Evolutionary conservation across 2,113 vertebrate genomes (phyloP).

Genomic region (Chrysochloris asiatica): DNA sequence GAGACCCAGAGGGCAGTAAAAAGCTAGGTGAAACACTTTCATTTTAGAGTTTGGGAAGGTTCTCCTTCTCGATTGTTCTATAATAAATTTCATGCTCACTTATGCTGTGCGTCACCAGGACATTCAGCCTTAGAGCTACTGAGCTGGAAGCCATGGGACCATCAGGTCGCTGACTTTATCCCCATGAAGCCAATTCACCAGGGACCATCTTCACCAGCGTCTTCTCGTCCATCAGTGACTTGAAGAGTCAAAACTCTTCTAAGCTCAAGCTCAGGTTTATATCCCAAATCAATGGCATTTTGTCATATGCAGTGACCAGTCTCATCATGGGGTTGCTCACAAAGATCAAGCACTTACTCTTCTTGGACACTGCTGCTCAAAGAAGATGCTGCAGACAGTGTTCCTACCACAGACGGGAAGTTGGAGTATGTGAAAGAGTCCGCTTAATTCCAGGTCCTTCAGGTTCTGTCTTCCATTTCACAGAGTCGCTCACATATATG

Average conservation of each 20-base stretch:
- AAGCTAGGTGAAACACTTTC: neutral
- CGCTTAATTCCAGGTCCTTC: neutral
- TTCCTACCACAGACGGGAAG: neutral
- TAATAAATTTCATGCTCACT: constrained; percentile 20
- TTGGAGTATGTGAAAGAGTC: neutral
- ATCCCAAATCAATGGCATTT: neutral
- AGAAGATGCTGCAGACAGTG: neutral
- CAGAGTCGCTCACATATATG: neutral
- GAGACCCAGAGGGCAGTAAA: constrained; percentile 20
- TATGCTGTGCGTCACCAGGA: neutral
- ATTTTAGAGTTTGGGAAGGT: neutral
- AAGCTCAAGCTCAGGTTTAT: neutral
- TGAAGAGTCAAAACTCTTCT: neutral
- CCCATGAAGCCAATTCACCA: neutral
- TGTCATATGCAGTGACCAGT: neutral
- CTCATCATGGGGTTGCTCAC: neutral
- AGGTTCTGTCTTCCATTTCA: neutral
- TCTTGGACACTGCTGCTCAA: neutral
- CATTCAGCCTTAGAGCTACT: neutral
- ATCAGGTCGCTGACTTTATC: neutral
- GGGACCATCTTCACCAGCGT: neutral
- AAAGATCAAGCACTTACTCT: neutral
- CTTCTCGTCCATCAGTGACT: neutral
- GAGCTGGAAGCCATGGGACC: neutral
- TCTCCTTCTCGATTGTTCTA: neutral